Evolutionary conservation across 2,888 invertebrate species (phyloP), one percentile per base, ranked within the genome.

Genomic region (Timandra comae): DNA sequence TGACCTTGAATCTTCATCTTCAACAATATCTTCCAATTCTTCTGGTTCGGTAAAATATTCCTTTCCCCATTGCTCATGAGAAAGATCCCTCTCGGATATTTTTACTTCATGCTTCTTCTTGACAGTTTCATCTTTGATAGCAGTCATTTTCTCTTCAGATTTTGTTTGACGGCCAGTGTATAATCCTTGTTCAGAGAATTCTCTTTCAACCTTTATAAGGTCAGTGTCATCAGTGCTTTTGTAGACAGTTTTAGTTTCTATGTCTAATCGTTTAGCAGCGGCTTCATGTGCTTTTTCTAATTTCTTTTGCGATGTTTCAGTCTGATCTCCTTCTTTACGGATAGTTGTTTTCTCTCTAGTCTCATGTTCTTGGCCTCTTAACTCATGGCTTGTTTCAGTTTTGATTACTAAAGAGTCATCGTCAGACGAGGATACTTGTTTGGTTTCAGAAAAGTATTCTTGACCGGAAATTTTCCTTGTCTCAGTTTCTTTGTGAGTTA

Each of bases 221-320:
- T 81, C 77, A 7, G 70, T 61, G 46, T 85, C 85, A 55, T 86
- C 85, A 6, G 71, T 79, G 44, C 70, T 81, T 54, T 78, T 74
- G 11, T 65, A 65, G 6, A 80, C 71, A 25, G 82, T 84, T 58
- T 85, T 85, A 0, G 80, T 84, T 71, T 86, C 87, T 20, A 70
- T 49, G 39, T 86, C 86, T 7, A 77, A 76, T 45, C 84, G 59
- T 49, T 84, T 87, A 7, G 82, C 82, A 1, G 78, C 68, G 20
- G 84, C 84, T 63, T 86, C 86, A 43, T 87, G 86, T 32, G 86
- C 86, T 53, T 80, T 87, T 59, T 87, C 87, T 12, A 86, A 50
- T 56, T 82, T 82, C 44, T 85, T 85, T 55, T 87, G 81, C 6
- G 82, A 82, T 12, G 86, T 85, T 56, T 87, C 85, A 10, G 79